Conservation (phyloP, 2,888 invertebrate species). For the Zele albiditarsus region DNA sequence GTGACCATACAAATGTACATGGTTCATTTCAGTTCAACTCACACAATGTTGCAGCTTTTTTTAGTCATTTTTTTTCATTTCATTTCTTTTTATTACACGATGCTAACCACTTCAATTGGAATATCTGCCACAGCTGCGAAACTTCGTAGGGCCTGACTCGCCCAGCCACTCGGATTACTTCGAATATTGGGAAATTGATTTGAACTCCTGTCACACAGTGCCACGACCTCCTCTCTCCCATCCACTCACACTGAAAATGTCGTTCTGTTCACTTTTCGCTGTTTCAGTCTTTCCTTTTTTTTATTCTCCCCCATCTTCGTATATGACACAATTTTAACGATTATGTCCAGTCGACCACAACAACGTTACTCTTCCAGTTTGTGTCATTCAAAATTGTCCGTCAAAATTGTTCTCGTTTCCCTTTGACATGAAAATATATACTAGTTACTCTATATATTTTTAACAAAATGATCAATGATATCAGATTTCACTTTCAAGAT, state of each 20-base stretch:
- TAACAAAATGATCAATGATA: background rate
- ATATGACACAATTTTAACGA: constrained; percentile 7
- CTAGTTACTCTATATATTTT: no score
- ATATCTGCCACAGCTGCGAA: constrained; percentile 18
- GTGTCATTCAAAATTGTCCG: background rate
- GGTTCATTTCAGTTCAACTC: background rate
- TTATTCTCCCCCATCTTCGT: background rate
- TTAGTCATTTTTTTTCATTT: background rate
- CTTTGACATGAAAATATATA: background rate
- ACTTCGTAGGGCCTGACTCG: constrained; percentile 7
- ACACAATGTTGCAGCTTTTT: background rate
- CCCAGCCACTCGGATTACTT: background rate
- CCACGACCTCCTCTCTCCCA: background rate
- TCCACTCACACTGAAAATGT: background rate
- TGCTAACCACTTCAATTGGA: constrained; percentile 16
- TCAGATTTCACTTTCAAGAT: background rate
- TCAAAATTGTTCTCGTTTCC: background rate
- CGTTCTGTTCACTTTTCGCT: background rate
- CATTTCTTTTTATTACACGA: constrained; percentile 1
- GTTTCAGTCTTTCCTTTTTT: background rate
- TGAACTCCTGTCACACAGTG: constrained; percentile 15
- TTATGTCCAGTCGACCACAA: constrained; percentile 7
- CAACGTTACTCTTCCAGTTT: background rate
- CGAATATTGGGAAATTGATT: constrained; percentile 24
- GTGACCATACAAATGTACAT: background rate